A percentile compares a stretch with the other conserved stretches of the same genome.
These are phyloP conservation scores for Hirundo rustica DNA, from an alignment of 2,797 vertebrate genomes.

Conservation along the genomic window DNA sequence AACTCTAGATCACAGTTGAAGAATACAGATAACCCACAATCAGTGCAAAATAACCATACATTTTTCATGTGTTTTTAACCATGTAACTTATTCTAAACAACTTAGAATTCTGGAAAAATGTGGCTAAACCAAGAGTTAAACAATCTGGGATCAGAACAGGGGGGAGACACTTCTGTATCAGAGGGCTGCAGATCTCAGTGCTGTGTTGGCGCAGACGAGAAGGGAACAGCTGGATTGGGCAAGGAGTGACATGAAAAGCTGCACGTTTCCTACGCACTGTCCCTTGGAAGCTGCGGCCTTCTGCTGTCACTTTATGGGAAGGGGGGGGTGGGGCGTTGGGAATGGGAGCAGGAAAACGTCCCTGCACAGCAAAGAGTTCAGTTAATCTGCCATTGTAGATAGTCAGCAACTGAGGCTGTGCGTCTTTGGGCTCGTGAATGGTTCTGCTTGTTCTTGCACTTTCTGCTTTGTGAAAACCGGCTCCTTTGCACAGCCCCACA, in stretches of 20 bases:
- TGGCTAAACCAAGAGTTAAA: background rate
- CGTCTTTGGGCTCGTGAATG: background rate
- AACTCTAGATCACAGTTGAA: background rate
- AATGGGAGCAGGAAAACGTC: background rate
- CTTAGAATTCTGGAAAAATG: background rate
- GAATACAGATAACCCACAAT: background rate
- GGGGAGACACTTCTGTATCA: background rate
- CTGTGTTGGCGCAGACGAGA: background rate
- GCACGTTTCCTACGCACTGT: accelerated
- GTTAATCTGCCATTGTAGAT: background rate
- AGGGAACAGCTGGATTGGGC: background rate
- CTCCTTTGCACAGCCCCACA: background rate
- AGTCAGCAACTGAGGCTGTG: background rate
- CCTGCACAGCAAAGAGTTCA: background rate
- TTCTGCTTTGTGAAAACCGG: background rate
- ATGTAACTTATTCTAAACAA: background rate
- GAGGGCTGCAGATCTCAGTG: background rate
- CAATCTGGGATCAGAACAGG: background rate
- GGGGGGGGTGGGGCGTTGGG: background rate
- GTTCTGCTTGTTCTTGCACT: background rate
- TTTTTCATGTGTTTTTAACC: background rate
- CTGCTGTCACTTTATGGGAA: background rate
- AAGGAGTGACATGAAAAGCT: background rate
- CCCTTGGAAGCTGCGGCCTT: background rate
- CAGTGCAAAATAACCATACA: background rate